Conservation (phyloP, 2,113 vertebrate genomes). For the Chauna torquata region DNA sequence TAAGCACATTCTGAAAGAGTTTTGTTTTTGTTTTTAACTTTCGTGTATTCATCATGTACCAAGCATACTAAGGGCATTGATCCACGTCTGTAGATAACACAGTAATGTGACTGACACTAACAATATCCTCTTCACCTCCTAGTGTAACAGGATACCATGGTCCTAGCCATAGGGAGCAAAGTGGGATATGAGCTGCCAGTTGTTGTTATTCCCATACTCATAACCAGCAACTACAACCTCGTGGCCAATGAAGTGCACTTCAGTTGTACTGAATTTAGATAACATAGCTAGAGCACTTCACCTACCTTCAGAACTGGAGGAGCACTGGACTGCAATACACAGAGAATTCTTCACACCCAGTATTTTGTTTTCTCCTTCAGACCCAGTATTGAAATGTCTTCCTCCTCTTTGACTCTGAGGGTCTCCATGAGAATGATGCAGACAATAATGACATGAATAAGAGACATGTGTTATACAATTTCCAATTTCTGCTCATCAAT, state of each 20-base stretch:
- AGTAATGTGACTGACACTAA: not conserved
- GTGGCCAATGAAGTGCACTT: not conserved
- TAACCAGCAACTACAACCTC: not conserved
- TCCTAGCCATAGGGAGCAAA: not conserved
- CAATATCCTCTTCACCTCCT: not conserved
- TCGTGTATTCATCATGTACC: accelerated
- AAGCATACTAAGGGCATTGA: not conserved
- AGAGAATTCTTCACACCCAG: not conserved
- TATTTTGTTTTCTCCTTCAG: not conserved
- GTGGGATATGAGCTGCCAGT: not conserved
- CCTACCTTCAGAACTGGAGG: not conserved
- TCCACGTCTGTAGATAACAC: not conserved
- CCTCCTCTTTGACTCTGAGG: not conserved
- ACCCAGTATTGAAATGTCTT: not conserved
- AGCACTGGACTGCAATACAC: not conserved
- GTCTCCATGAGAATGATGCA: not conserved
- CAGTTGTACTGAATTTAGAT: not conserved
- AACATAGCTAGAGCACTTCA: not conserved
- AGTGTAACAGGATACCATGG: too few relatives aligned
- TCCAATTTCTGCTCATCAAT: not conserved
- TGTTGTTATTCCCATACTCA: accelerated
- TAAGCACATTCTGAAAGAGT: not conserved
- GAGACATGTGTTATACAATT: not conserved
- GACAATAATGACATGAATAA: not conserved
- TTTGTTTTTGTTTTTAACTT: not conserved